These are phyloP conservation scores for Melanostoma mellinum DNA, from an alignment of 2,888 invertebrate species.

Conservation along the genomic window DNA sequence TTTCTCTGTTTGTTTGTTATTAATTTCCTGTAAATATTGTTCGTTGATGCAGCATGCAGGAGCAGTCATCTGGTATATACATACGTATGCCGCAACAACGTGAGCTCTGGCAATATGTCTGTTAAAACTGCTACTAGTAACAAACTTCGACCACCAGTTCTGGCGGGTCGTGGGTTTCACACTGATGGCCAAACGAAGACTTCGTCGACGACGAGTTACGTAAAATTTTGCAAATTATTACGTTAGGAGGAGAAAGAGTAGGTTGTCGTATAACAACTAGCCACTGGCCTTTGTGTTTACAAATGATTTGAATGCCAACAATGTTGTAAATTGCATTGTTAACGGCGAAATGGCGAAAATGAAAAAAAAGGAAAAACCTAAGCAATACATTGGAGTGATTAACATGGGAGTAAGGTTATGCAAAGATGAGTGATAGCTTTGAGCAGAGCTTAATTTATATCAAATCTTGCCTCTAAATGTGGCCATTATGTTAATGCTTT, in stretches of 20 bases:
- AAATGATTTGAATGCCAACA: conserved; percentile 62
- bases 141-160: conserved; percentile 25
- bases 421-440: conserved; percentile 7
- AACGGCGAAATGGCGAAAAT: conserved; percentile 20
- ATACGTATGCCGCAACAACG: conserved; percentile 33
- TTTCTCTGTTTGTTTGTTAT: conserved; percentile 66
- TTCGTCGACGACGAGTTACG: conserved; percentile 37
- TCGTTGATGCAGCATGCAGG: conserved; percentile 33
- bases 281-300: conserved; percentile 64
- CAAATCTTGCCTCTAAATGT: not conserved
- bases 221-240: conserved; percentile 57
- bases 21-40: conserved; percentile 64
- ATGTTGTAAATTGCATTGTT: conserved; percentile 61
- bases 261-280: conserved; percentile 8
- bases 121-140: conserved; percentile 13
- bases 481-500: not conserved
- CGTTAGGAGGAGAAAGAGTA: conserved; percentile 19
- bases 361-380: conserved; percentile 11
- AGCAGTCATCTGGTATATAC: conserved; percentile 9
- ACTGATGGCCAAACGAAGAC: conserved; percentile 14
- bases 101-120: conserved; percentile 44
- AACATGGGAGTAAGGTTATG: conserved; percentile 5
- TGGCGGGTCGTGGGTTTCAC: conserved; percentile 32
- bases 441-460: not conserved
- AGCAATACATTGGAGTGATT: conserved; percentile 52